Evolutionary conservation across 2,797 vertebrate genomes (phyloP).

Genomic region (Australoheros facetus): DNA sequence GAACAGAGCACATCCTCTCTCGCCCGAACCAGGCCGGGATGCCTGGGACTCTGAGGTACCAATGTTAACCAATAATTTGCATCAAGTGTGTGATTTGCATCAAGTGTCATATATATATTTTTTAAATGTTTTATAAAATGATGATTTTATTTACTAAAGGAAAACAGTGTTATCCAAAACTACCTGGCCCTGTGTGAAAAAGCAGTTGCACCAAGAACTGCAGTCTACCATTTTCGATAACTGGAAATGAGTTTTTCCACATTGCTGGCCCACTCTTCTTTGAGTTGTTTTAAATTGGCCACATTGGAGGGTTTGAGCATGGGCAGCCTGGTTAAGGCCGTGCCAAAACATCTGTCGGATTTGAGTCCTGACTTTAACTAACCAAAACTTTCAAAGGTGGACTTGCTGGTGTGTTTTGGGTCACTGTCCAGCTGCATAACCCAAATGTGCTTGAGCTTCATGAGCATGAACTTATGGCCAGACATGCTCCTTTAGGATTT

Average conservation of each 20-base stretch:
- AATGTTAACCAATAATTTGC: background rate
- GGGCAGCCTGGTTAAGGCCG: background rate
- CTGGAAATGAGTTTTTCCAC: background rate
- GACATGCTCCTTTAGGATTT: background rate
- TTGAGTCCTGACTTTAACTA: background rate
- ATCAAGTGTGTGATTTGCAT: background rate
- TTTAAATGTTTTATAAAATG: background rate
- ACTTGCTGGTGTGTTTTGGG: background rate
- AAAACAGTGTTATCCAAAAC: background rate
- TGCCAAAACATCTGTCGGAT: background rate
- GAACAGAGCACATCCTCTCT: constrained; percentile 76
- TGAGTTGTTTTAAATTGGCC: background rate
- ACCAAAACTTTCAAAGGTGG: background rate
- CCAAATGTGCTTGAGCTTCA: background rate
- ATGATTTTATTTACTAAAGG: background rate
- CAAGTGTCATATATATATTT: too few species aligned
- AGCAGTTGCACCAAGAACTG: background rate
- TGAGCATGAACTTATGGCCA: background rate
- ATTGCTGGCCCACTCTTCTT: background rate
- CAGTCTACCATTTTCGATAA: background rate
- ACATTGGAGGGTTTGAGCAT: background rate
- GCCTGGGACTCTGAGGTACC: constrained; percentile 83
- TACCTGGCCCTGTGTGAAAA: background rate
- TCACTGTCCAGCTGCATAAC: background rate
- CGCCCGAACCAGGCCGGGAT: constrained; percentile 77